Conservation (phyloP, 1,140 invertebrate species). For the Lerema accius region DNA sequence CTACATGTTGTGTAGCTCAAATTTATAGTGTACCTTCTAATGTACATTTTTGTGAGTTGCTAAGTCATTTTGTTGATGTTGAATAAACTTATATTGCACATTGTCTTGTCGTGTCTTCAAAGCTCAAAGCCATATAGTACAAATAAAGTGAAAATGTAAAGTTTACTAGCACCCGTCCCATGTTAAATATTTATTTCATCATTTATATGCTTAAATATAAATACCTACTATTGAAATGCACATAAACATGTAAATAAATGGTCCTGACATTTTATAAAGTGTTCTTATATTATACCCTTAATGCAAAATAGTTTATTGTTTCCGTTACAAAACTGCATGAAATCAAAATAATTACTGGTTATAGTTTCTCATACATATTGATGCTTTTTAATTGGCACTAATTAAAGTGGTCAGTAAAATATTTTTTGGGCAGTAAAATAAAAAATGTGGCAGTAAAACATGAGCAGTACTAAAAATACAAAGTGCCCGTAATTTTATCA, state of each 20-base stretch:
- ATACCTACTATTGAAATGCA: constrained; percentile 51
- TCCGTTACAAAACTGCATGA: no score
- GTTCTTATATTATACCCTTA: constrained; percentile 3
- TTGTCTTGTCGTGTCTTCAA: constrained; percentile 28
- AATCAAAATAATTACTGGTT: no score
- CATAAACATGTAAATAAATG: constrained; percentile 50
- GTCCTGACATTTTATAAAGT: constrained; percentile 35
- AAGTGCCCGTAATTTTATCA: no score
- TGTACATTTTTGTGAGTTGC: constrained; percentile 35
- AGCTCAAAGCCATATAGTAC: constrained; percentile 58
- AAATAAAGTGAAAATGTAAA: constrained; percentile 50
- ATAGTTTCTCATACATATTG: no score
- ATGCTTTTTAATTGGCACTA: no score
- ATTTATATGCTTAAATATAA: constrained; percentile 36
- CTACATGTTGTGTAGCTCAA: constrained; percentile 18
- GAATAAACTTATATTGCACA: constrained; percentile 21
- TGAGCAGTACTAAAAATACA: no score
- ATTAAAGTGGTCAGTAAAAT: no score
- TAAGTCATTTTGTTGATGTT: constrained; percentile 35
- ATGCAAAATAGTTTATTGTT: background rate
- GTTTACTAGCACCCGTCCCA: constrained; percentile 58
- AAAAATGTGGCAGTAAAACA: no score
- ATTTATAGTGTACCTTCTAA: constrained; percentile 5
- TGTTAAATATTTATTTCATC: constrained; percentile 49
- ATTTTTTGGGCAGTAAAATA: no score